phyloP scores from a whole-genome alignment of 2,113 vertebrate genomes.

The Campylomormyrus numenius region DNA sequence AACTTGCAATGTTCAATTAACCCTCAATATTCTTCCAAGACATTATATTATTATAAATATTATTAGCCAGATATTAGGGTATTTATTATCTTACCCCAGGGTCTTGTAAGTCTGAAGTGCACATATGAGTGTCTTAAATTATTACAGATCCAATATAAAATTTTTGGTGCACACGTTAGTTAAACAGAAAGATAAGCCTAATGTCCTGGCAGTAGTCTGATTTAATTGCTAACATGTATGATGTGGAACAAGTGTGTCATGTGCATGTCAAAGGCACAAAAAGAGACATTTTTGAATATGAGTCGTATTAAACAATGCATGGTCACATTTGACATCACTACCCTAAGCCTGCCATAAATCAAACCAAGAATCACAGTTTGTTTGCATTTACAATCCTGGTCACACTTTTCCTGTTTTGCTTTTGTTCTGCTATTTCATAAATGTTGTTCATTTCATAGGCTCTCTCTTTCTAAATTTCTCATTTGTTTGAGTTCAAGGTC shows the following conservation, averaged over 20 bases:
- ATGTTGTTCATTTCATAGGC: not conserved
- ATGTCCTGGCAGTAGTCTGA: not conserved
- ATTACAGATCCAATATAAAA: not conserved
- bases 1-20: not conserved
- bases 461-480: not conserved
- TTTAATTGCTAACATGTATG: not conserved
- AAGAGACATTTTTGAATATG: not conserved
- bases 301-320: not conserved
- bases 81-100: not conserved
- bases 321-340: not conserved
- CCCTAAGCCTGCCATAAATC: not conserved
- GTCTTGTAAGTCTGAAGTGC: not conserved
- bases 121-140: not conserved
- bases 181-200: not conserved
- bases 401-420: not conserved
- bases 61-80: not conserved
- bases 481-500: not conserved
- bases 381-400: not conserved
- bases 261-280: not conserved
- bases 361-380: not conserved
- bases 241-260: not conserved
- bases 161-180: not conserved
- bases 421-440: not conserved
- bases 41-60: not conserved
- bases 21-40: not conserved